phyloP scores from a whole-genome alignment of 2,888 invertebrate genomes.

The Amphipyra tragopoginis region DNA sequence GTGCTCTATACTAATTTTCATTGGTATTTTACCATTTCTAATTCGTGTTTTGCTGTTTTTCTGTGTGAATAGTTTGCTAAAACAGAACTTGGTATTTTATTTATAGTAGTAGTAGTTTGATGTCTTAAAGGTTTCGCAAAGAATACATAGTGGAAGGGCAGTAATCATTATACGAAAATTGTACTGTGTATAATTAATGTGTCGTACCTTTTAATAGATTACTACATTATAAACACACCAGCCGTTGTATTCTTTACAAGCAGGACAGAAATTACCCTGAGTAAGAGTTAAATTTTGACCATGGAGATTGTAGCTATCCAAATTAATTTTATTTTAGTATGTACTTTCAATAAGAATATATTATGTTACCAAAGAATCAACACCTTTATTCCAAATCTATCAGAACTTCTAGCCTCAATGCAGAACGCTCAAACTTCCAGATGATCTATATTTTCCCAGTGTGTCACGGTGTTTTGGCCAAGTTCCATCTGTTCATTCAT shows the following conservation, averaged over 20 bases:
- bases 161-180: background rate
- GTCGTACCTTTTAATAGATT: slow-evolving; percentile 5
- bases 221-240: too few species aligned
- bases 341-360: background rate
- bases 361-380: too few species aligned
- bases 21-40: too few species aligned
- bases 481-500: slow-evolving; percentile 61
- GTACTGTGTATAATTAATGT: background rate
- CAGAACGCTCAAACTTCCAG: slow-evolving; percentile 48
- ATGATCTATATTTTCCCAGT: slow-evolving; percentile 53
- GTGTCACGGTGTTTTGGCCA: slow-evolving; percentile 59
- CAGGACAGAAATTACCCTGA: too few species aligned
- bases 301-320: background rate
- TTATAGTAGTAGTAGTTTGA: too few species aligned
- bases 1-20: background rate
- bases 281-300: too few species aligned
- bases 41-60: too few species aligned
- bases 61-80: too few species aligned
- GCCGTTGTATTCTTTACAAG: too few species aligned
- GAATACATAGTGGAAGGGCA: too few species aligned
- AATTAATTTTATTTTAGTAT: background rate
- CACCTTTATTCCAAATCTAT: slow-evolving; percentile 12
- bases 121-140: too few species aligned
- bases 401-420: background rate
- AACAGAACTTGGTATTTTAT: too few species aligned